Evolutionary conservation across 2,888 invertebrate genomes (phyloP).

Genomic region (Zootermopsis nevadensis): DNA sequence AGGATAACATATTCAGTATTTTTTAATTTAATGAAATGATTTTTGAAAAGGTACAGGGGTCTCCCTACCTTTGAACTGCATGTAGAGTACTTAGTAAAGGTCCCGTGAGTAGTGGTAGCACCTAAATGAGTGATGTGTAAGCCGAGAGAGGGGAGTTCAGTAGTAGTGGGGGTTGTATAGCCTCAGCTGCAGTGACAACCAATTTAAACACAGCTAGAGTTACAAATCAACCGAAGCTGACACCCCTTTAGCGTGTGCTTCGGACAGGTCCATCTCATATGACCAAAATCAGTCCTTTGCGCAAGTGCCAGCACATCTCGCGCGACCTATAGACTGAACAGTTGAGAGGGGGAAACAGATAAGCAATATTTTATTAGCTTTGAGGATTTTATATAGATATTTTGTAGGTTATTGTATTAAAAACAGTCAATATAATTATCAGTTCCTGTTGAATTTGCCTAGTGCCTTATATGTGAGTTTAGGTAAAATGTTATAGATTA

Average conservation of each 20-base stretch:
- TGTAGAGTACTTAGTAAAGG: slow-evolving; percentile 38
- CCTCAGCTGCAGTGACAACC: too few species aligned
- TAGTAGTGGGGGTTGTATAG: too few species aligned
- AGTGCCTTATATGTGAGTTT: background rate
- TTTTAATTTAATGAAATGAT: slow-evolving; percentile 3
- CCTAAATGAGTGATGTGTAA: too few species aligned
- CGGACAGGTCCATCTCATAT: too few species aligned
- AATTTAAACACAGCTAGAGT: too few species aligned
- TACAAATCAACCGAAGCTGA: too few species aligned
- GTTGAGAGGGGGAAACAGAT: background rate
- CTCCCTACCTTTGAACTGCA: slow-evolving; percentile 28
- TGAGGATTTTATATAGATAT: background rate
- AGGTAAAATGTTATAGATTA: background rate
- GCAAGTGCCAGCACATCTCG: too few species aligned
- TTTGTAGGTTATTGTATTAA: background rate
- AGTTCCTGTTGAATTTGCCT: background rate
- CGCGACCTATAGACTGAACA: slow-evolving; percentile 35
- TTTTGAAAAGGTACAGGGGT: background rate
- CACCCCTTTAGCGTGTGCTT: too few species aligned
- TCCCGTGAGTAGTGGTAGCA: too few species aligned
- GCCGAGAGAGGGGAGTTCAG: too few species aligned
- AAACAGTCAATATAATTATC: slow-evolving; percentile 2
- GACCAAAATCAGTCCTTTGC: too few species aligned
- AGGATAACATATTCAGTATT: background rate
- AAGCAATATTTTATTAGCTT: background rate